Percentiles rank a stretch among this genome's conserved stretches.
phyloP scores from a whole-genome alignment of 1,140 invertebrate genomes.

The Bombyx mandarina region DNA sequence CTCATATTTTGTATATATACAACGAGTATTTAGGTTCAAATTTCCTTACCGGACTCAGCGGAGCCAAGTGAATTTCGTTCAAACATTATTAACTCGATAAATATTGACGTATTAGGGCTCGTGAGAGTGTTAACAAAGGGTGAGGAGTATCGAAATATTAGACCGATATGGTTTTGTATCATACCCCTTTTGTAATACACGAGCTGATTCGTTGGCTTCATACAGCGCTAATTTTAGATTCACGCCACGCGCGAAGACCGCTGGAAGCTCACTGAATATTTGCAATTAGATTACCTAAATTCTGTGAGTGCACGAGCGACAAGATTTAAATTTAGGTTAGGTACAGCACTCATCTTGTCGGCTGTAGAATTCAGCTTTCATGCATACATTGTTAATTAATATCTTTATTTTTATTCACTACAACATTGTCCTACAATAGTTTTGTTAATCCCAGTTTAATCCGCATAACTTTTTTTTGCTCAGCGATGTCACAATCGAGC shows the following conservation, averaged over 20 bases:
- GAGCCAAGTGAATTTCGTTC: not conserved
- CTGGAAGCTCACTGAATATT: conserved; percentile 20
- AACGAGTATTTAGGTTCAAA: conserved; percentile 11
- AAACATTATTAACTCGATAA: conserved; percentile 13
- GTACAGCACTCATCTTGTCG: not conserved
- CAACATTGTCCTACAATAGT: not conserved
- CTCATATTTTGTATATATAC: conserved; percentile 6
- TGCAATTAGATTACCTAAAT: conserved; percentile 15
- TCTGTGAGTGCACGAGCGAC: not conserved
- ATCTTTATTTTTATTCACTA: not conserved
- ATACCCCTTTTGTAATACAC: conserved; percentile 1
- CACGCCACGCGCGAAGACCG: conserved; percentile 9
- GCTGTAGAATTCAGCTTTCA: not conserved
- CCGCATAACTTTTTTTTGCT: not conserved
- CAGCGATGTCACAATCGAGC: not conserved
- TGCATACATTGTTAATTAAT: not conserved
- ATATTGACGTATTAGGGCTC: conserved; percentile 9
- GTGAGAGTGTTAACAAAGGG: conserved; percentile 1
- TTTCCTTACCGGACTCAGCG: not conserved
- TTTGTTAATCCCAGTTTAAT: not conserved
- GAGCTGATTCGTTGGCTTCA: not conserved
- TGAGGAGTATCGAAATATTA: conserved; percentile 6
- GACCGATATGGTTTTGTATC: not conserved
- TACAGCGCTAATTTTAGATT: conserved; percentile 18
- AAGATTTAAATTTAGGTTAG: not conserved